phyloP scores from a whole-genome alignment of 2,113 vertebrate species.

The Crocuta crocuta region DNA sequence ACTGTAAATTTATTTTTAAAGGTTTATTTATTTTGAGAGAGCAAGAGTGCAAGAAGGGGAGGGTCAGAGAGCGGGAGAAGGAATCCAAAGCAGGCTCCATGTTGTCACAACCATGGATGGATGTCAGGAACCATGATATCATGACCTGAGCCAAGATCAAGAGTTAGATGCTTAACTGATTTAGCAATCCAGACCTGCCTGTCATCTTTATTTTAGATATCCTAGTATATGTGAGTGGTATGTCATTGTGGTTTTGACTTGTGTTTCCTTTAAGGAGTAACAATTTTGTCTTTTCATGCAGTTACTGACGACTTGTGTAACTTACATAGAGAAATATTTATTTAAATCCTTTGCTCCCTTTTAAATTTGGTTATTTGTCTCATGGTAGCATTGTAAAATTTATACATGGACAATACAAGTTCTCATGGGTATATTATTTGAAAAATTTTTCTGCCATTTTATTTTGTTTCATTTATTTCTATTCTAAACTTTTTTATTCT shows the following conservation, averaged over 20 bases:
- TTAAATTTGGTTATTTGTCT: background rate
- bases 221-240: background rate
- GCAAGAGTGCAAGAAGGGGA: no score
- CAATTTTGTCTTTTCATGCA: background rate
- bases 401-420: background rate
- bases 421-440: background rate
- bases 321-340: background rate
- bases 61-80: no score
- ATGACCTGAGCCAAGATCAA: no score
- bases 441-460: background rate
- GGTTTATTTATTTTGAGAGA: no score
- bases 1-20: background rate
- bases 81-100: no score
- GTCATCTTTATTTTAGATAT: background rate
- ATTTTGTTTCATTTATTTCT: constrained; percentile 24
- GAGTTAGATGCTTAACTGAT: no score
- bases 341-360: background rate
- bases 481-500: background rate
- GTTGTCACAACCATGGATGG: no score
- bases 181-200: background rate
- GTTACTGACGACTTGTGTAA: background rate
- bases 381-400: background rate
- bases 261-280: background rate
- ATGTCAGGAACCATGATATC: no score
- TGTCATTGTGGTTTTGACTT: background rate